Evolutionary conservation across 1,140 invertebrate genomes (phyloP).

Genomic region (Coptotermes formosanus): DNA sequence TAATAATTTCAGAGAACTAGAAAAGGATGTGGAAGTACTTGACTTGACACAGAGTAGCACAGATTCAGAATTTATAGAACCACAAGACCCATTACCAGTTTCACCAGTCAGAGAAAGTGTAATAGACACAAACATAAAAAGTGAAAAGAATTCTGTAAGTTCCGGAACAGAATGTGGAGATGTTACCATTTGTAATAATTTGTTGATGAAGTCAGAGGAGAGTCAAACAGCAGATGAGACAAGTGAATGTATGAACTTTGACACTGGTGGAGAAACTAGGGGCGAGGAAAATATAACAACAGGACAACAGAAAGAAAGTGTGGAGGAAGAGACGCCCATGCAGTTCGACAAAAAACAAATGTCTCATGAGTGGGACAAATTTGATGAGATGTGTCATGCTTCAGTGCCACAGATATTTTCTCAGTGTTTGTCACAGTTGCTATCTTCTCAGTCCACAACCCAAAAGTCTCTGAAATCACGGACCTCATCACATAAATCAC

Average conservation of each 20-base stretch:
- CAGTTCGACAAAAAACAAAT: neutral
- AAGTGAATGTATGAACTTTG: conserved; percentile 4
- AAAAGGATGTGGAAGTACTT: neutral
- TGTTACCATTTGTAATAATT: neutral
- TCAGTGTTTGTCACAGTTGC: neutral
- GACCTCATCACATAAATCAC: neutral
- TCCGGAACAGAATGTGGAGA: neutral
- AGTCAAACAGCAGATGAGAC: neutral
- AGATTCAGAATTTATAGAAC: neutral
- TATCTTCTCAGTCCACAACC: neutral
- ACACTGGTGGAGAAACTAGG: conserved; percentile 43
- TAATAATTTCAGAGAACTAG: neutral
- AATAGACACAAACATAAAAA: too few relatives aligned
- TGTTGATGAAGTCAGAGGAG: neutral
- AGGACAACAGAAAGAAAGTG: neutral
- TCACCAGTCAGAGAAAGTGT: too few relatives aligned
- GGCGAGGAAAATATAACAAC: neutral
- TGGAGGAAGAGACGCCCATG: neutral
- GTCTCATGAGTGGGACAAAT: neutral
- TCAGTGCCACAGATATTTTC: neutral
- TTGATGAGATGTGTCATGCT: neutral
- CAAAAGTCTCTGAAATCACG: neutral
- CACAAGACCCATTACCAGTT: too few relatives aligned
- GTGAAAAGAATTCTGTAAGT: neutral
- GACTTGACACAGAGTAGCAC: neutral